Conservation (phyloP, 2,113 vertebrate genomes). For the Garra rufa region DNA sequence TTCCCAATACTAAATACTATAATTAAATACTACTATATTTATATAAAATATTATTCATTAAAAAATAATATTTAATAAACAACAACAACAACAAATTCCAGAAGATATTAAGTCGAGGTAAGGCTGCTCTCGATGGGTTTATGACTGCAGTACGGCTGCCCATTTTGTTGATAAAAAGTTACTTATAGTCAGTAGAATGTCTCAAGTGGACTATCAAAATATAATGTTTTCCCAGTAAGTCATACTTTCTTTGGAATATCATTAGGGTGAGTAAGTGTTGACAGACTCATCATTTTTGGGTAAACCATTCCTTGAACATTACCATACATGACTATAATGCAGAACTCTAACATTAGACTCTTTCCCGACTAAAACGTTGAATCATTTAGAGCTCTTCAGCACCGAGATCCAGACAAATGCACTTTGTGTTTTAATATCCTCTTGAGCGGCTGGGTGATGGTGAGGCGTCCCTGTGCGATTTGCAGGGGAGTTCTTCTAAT, state of each 20-base stretch:
- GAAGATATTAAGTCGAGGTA: too few relatives aligned
- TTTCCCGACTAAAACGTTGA: background rate
- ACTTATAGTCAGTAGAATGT: too few relatives aligned
- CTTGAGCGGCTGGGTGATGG: conserved; percentile 22
- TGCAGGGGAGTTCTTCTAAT: conserved; percentile 60
- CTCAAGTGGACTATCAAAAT: background rate
- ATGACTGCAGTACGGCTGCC: too few relatives aligned
- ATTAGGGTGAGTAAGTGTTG: background rate
- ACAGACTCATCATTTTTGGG: background rate
- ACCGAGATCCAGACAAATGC: background rate
- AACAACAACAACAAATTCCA: too few relatives aligned
- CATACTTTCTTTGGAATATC: background rate
- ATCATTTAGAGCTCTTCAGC: background rate
- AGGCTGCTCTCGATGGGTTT: too few relatives aligned
- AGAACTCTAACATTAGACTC: too few relatives aligned
- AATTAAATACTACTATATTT: too few relatives aligned
- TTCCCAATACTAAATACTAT: too few relatives aligned
- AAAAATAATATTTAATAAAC: too few relatives aligned
- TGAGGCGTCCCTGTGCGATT: conserved; percentile 14
- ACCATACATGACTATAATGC: background rate
- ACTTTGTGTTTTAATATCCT: conserved; percentile 40
- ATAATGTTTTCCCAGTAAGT: background rate
- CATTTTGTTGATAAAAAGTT: too few relatives aligned
- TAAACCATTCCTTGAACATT: background rate
- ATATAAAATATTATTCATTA: too few relatives aligned